Base-by-base conservation (phyloP, 2,888 invertebrate species). In the Tuta absoluta region DNA sequence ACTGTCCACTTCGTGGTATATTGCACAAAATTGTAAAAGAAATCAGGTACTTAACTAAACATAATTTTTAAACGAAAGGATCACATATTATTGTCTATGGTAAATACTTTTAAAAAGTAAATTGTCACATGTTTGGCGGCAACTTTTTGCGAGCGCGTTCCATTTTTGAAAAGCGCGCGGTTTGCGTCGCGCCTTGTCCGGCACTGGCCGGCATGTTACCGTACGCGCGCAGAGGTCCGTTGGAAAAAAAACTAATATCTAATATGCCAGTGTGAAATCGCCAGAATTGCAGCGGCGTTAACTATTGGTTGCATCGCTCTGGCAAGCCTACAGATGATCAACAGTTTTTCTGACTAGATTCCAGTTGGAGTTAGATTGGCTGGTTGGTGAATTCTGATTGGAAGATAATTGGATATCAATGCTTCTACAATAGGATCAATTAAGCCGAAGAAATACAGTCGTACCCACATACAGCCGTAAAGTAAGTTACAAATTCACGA, bases 241-340 rank as follows among this genome's bases (percentile, higher is more conserved):
- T 75, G 70, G 68, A 72, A 72, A 73, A 73, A 71, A 69, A 71
- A 69, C 81, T 78, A 80, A 73, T 75, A 76, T 81, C 81, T 81
- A 82, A 84, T 81, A 82, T 78, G 72, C 67, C 72, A 75, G 87
- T 87, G 89, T 89, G 89, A 89, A 89, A 89, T 89, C 86, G 80
- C 74, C 79, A 77, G 79, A 80, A 79, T 80, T 71, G 74, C 78
- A 66, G 69, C 70, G 69, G 70, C 69, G 64, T 67, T 69, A 70
- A 70, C 70, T 68, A 69, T 60, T 37, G 58, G 38, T 23, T 23
- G 56, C 17, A 21, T 24, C 11, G 60, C 45, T 60, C 17, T 45
- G 60, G 60, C 58, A 12, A 17, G 38, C 5, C 68, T 38, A 62
- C 23, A 49, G 11, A 11, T 24, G 12, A 5, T 53, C 4, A 17